Evolutionary conservation across 2,888 invertebrate genomes (phyloP).

Genomic region (Lydus trimaculatus): DNA sequence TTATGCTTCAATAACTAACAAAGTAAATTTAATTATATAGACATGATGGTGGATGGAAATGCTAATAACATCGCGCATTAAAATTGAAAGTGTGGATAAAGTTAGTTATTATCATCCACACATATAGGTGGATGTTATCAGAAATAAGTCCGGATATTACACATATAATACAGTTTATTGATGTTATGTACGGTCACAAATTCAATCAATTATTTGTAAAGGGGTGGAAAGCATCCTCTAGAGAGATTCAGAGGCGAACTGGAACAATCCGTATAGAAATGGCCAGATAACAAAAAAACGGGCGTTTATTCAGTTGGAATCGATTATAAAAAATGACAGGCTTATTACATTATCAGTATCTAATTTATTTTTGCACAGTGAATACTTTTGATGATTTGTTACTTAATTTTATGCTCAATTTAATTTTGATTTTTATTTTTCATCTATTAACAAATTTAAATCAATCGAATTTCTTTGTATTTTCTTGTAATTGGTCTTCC

Average conservation of each 20-base stretch:
- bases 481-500: not conserved
- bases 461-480: not conserved
- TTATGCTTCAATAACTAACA: not conserved
- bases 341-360: not conserved
- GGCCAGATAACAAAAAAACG: not conserved
- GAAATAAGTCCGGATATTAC: not conserved
- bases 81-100: not conserved
- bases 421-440: not conserved
- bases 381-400: too few relatives aligned
- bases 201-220: slow-evolving; percentile 4
- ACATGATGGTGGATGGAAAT: not conserved
- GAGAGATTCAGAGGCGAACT: not conserved
- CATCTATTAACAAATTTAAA: not conserved
- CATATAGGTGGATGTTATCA: not conserved
- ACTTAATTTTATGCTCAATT: not conserved
- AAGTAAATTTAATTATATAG: not conserved
- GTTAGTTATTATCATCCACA: not conserved
- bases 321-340: not conserved
- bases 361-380: not conserved
- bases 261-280: not conserved
- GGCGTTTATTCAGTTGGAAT: not conserved
- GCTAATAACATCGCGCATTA: not conserved
- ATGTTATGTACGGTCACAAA: not conserved
- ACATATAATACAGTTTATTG: not conserved
- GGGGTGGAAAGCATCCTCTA: not conserved